A percentile compares a stretch with the other conserved stretches of the same genome.
Conservation (phyloP, 2,888 invertebrate species). For the Drosophila pseudotalamancana region DNA sequence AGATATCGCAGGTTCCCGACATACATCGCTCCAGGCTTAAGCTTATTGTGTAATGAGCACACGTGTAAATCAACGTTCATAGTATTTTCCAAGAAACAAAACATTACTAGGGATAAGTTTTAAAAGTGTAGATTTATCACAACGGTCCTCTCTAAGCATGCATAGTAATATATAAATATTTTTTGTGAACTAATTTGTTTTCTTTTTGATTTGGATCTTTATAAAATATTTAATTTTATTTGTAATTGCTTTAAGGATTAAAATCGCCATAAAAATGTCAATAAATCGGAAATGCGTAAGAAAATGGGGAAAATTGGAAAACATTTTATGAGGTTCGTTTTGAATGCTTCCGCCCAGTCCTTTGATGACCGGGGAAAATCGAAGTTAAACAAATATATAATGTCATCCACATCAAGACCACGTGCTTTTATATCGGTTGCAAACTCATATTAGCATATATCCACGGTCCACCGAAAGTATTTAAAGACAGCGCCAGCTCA, state of each 20-base stretch:
- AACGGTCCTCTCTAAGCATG: conserved; percentile 10
- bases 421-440: conserved; percentile 99
- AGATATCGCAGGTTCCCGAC: conserved; percentile 49
- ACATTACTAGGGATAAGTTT: conserved; percentile 38
- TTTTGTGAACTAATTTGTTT: conserved; percentile 30
- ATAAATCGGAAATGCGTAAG: conserved; percentile 33
- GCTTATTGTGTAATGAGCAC: background rate
- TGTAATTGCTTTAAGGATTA: conserved; percentile 12
- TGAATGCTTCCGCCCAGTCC: conserved; percentile 94
- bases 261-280: conserved; percentile 7
- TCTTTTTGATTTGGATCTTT: conserved; percentile 10
- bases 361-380: conserved; percentile 97
- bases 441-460: conserved; percentile 94
- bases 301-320: conserved; percentile 8
- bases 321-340: conserved; percentile 92
- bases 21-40: conserved; percentile 41
- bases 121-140: conserved; percentile 8
- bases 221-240: conserved; percentile 39
- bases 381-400: conserved; percentile 97
- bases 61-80: conserved; percentile 29
- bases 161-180: conserved; percentile 21
- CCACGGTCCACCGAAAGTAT: conserved; percentile 95
- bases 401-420: conserved; percentile 97
- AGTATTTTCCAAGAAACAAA: conserved; percentile 37
- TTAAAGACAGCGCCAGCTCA: conserved; percentile 92